Conservation (phyloP, 2,888 invertebrate genomes). For the Diaphora mendica region DNA sequence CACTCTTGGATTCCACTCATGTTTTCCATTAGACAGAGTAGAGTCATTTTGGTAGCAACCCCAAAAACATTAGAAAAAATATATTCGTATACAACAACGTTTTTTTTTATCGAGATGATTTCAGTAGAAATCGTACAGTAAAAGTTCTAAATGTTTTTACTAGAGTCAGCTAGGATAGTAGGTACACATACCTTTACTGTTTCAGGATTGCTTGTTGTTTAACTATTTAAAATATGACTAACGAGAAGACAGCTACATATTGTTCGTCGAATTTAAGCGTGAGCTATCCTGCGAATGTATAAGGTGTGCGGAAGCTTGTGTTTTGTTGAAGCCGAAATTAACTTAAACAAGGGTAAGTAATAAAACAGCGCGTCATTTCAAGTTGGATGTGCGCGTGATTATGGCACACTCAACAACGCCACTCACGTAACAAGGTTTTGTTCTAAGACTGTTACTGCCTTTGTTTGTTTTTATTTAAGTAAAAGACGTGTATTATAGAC, state of each 20-base stretch:
- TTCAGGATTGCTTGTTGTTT: background rate
- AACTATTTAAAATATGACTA: too few relatives aligned
- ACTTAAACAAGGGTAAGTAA: slow-evolving; percentile 61
- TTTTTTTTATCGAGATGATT: background rate
- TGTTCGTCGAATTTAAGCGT: background rate
- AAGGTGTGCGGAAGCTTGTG: slow-evolving; percentile 61
- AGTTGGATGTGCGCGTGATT: slow-evolving; percentile 32
- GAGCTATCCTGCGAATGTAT: slow-evolving; percentile 8
- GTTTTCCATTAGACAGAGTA: too few relatives aligned
- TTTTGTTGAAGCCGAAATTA: slow-evolving; percentile 64
- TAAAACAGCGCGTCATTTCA: slow-evolving; percentile 51
- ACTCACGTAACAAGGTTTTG: slow-evolving; percentile 31
- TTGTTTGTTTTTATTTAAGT: slow-evolving; percentile 1
- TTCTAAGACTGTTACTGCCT: slow-evolving; percentile 25
- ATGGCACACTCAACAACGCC: slow-evolving; percentile 18
- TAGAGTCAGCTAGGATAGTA: background rate
- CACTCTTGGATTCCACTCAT: too few relatives aligned
- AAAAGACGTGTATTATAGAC: background rate
- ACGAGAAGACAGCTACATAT: slow-evolving; percentile 3
- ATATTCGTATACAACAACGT: background rate
- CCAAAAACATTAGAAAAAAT: too few relatives aligned
- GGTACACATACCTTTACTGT: background rate
- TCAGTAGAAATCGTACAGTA: background rate
- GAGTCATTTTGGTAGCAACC: too few relatives aligned
- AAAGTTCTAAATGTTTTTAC: background rate